Percentiles rank a stretch among this genome's conserved stretches.
These are phyloP conservation scores for Leptinotarsa lineolata DNA, from an alignment of 1,140 invertebrate genomes.

Conservation along the genomic window DNA sequence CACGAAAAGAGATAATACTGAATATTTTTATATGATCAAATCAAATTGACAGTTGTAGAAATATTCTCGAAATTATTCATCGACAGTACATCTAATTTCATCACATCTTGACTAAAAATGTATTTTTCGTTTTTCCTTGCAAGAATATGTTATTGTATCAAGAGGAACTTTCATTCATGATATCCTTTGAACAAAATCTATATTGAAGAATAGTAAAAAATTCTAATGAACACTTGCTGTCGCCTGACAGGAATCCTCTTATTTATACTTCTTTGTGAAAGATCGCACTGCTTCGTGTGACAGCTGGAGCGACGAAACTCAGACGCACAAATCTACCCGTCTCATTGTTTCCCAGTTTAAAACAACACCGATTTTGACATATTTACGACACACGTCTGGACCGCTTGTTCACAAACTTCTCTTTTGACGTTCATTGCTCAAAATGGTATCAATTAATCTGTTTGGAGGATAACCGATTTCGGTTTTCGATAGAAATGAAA, in stretches of 20 bases:
- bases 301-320: slow-evolving; percentile 48
- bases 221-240: too few relatives aligned
- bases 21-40: too few relatives aligned
- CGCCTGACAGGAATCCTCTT: not conserved
- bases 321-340: slow-evolving; percentile 51
- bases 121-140: too few relatives aligned
- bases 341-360: slow-evolving; percentile 51
- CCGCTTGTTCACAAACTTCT: slow-evolving; percentile 18
- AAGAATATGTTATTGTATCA: too few relatives aligned
- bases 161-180: too few relatives aligned
- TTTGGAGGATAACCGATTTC: not conserved
- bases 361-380: slow-evolving; percentile 53
- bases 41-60: too few relatives aligned
- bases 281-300: slow-evolving; percentile 32
- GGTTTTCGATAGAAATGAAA: not conserved
- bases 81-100: too few relatives aligned
- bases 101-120: too few relatives aligned
- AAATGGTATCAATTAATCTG: slow-evolving; percentile 40
- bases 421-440: slow-evolving; percentile 42
- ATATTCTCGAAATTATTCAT: too few relatives aligned
- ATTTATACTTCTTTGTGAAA: slow-evolving; percentile 12
- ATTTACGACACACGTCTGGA: slow-evolving; percentile 48
- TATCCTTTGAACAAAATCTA: too few relatives aligned
- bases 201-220: too few relatives aligned
- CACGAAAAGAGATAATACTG: too few relatives aligned